Conservation (phyloP, 37 sponge, comb jelly and placozoan genomes). For the Tethya wilhelma region DNA sequence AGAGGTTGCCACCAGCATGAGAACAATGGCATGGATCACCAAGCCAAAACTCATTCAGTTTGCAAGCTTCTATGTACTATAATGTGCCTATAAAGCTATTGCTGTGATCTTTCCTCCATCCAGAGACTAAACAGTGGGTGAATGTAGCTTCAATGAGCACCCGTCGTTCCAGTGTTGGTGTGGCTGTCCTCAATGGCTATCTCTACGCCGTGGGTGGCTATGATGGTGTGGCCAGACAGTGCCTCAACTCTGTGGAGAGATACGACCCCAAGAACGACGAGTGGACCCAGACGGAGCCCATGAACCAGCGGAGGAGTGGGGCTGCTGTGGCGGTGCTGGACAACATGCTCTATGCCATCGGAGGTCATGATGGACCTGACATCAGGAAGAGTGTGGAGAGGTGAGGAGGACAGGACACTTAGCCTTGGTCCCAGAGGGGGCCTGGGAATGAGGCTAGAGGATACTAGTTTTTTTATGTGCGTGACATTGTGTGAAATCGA, state of each 20-base stretch:
- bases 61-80: background rate
- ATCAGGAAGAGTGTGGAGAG: constrained; percentile 82
- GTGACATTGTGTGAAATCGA: too few species aligned
- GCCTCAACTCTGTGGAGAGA: constrained; percentile 85
- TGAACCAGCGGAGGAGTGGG: constrained; percentile 82
- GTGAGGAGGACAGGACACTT: too few species aligned
- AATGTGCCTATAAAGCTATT: background rate
- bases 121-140: constrained; percentile 58
- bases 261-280: constrained; percentile 74
- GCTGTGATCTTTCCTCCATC: background rate
- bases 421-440: too few species aligned
- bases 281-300: constrained; percentile 80
- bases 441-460: too few species aligned
- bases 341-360: constrained; percentile 82
- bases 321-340: constrained; percentile 89
- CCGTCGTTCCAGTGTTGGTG: constrained; percentile 90
- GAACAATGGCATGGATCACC: too few species aligned
- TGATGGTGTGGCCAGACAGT: constrained; percentile 82
- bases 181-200: constrained; percentile 73
- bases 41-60: too few species aligned
- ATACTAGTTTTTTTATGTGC: too few species aligned
- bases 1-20: too few species aligned
- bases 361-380: constrained; percentile 95
- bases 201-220: constrained; percentile 94
- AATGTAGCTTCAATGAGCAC: constrained; percentile 82